phyloP scores from a whole-genome alignment of 2,797 vertebrate species.

The Octomys mimax region DNA sequence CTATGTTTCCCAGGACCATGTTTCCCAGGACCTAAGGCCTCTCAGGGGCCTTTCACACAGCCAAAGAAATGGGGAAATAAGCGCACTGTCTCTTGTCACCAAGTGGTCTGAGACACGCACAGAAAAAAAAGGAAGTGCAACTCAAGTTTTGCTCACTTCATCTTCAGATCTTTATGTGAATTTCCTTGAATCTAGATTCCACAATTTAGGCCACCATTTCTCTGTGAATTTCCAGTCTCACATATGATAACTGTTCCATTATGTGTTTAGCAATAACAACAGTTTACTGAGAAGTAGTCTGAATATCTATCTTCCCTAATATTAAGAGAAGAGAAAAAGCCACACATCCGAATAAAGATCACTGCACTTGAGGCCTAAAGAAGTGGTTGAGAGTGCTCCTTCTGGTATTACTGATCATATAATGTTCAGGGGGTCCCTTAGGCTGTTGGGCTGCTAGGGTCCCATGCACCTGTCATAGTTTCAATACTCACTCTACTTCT shows the following conservation, averaged over 20 bases:
- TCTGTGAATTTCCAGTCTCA: background rate
- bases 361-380: background rate
- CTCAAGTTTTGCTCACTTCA: constrained; percentile 21
- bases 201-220: background rate
- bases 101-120: background rate
- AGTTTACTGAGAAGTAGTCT: background rate
- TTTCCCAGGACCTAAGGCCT: background rate
- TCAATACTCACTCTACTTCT: background rate
- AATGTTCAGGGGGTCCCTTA: background rate
- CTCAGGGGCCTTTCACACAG: background rate
- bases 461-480: background rate
- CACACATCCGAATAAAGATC: background rate
- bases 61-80: background rate
- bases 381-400: background rate
- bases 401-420: background rate
- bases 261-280: constrained; percentile 3
- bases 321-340: background rate
- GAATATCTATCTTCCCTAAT: background rate
- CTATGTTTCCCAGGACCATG: background rate
- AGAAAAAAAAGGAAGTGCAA: background rate
- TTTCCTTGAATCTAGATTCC: constrained; percentile 9
- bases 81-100: background rate
- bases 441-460: background rate
- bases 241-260: background rate
- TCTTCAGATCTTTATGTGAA: background rate